Conservation (phyloP, 2,888 invertebrate genomes). For the Drosophila demipolita region DNA sequence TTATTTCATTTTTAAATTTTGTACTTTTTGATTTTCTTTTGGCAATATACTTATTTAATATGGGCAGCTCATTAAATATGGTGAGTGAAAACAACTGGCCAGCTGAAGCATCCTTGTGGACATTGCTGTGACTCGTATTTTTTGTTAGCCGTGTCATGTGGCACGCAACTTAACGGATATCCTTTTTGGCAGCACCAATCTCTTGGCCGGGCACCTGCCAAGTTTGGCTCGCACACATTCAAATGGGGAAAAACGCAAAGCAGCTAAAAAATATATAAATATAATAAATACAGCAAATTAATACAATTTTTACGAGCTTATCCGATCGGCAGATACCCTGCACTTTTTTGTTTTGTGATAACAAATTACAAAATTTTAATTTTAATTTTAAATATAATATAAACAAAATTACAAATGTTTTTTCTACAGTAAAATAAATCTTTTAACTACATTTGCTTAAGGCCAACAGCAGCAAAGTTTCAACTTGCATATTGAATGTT, state of each 20-base stretch:
- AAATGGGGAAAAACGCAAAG: conserved; percentile 48
- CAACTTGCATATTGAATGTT: not conserved
- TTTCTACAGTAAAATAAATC: not conserved
- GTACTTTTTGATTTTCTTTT: not conserved
- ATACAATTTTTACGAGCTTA: not conserved
- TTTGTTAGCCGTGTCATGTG: conserved; percentile 48
- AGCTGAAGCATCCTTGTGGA: conserved; percentile 11
- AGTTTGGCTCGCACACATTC: conserved; percentile 57
- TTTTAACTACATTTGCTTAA: not conserved
- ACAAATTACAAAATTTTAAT: not conserved
- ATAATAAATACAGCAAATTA: not conserved
- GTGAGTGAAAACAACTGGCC: conserved; percentile 51
- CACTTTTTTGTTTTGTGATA: not conserved
- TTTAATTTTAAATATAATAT: not conserved
- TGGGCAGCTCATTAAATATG: conserved; percentile 42
- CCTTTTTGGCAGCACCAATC: conserved; percentile 54
- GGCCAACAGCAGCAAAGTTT: not conserved
- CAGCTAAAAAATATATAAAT: conserved; percentile 29
- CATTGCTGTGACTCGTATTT: conserved; percentile 23
- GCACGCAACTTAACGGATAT: conserved; percentile 65
- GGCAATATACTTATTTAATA: conserved; percentile 44
- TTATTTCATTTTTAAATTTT: no score
- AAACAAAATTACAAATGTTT: not conserved
- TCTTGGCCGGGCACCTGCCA: conserved; percentile 51
- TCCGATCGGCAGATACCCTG: not conserved